Percentiles rank a stretch among this genome's conserved stretches.
Conservation (phyloP, 2,113 vertebrate species). For the Mus pahari region DNA sequence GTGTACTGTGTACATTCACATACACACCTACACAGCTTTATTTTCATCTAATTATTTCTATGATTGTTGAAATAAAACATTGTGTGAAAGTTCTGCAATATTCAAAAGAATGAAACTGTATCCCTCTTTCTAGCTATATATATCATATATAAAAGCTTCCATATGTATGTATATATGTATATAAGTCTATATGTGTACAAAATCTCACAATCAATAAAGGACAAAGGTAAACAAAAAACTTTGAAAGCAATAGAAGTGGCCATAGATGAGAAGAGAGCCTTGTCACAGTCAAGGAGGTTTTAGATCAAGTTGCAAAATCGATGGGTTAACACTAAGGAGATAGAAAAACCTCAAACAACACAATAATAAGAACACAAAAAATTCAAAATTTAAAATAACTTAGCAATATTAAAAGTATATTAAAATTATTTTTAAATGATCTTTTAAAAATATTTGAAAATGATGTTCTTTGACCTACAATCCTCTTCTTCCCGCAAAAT, state of each 20-base stretch:
- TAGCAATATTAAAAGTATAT: no score
- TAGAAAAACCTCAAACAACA: background rate
- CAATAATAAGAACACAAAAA: background rate
- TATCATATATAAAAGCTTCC: background rate
- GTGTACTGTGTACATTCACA: background rate
- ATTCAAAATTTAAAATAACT: background rate
- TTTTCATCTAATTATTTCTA: conserved; percentile 2
- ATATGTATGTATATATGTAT: background rate
- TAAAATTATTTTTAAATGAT: no score
- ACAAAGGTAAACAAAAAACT: background rate
- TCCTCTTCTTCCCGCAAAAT: background rate
- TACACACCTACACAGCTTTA: background rate
- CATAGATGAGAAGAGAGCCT: background rate
- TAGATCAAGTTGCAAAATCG: background rate
- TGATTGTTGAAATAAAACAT: background rate
- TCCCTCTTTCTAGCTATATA: background rate
- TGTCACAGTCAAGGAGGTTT: background rate
- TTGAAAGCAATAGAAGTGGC: background rate
- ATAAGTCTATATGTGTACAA: background rate
- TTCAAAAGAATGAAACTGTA: background rate
- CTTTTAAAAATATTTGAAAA: no score
- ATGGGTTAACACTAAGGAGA: background rate
- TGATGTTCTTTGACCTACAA: background rate
- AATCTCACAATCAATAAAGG: background rate
- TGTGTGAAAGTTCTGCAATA: background rate